Evolutionary conservation across 2,113 vertebrate genomes (phyloP).

Genomic region (Odontophorus gujanensis): DNA sequence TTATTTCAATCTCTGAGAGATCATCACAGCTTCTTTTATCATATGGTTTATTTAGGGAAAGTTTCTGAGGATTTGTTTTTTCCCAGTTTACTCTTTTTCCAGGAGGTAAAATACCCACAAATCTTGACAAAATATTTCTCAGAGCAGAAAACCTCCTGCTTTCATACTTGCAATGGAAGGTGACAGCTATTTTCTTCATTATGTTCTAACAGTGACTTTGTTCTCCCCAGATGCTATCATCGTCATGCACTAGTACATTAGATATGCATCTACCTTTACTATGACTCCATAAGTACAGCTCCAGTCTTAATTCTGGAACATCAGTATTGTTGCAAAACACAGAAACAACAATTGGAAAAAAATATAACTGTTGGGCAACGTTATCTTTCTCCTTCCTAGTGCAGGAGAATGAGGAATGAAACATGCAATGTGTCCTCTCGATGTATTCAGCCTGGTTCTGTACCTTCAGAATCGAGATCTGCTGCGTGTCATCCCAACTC

Average conservation of each 20-base stretch:
- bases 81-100: background rate
- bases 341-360: background rate
- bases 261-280: background rate
- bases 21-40: constrained; percentile 75
- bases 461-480: constrained; percentile 37
- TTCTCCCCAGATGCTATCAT: background rate
- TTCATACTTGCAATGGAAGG: background rate
- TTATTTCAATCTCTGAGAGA: constrained; percentile 76
- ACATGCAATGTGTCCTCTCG: constrained; percentile 25
- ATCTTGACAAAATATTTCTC: constrained; percentile 61
- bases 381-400: background rate
- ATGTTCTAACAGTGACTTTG: background rate
- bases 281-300: background rate
- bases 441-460: constrained; percentile 40
- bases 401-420: constrained; percentile 23
- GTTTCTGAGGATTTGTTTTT: constrained; percentile 34
- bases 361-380: background rate
- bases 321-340: background rate
- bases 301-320: constrained; percentile 25
- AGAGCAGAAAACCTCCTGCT: constrained; percentile 5
- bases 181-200: background rate
- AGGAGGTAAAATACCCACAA: constrained; percentile 10
- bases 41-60: constrained; percentile 64
- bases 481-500: background rate
- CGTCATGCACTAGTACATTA: background rate